Conservation (phyloP, 2,113 vertebrate species). For the Centrocercus urophasianus region DNA sequence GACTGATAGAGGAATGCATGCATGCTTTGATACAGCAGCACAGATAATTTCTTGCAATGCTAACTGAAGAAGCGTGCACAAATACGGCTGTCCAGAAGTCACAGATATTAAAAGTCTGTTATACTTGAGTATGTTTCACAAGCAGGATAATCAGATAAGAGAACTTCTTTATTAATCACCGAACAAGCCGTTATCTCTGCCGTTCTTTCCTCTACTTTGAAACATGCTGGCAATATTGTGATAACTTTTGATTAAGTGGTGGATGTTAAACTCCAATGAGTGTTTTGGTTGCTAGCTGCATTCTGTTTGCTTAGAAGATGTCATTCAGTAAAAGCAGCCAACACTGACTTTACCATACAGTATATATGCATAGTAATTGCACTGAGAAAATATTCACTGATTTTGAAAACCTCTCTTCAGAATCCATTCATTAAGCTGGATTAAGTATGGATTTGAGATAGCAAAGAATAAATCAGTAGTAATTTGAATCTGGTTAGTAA, state of each 20-base stretch:
- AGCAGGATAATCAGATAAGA: background rate
- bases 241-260: conserved; percentile 14
- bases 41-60: background rate
- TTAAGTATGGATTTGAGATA: background rate
- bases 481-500: background rate
- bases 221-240: background rate
- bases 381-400: background rate
- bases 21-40: background rate
- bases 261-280: background rate
- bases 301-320: conserved; percentile 8
- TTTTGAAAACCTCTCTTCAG: background rate
- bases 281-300: background rate
- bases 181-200: background rate
- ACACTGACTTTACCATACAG: background rate
- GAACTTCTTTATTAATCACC: background rate
- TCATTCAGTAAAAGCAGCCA: background rate
- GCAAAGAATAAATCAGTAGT: background rate
- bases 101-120: background rate
- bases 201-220: conserved; percentile 23
- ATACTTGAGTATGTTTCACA: background rate
- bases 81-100: background rate
- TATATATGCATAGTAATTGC: background rate
- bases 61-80: background rate
- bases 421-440: background rate
- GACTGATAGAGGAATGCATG: fast-evolving